phyloP scores from a whole-genome alignment of 2,888 invertebrate species.

The Nycteola revayana region DNA sequence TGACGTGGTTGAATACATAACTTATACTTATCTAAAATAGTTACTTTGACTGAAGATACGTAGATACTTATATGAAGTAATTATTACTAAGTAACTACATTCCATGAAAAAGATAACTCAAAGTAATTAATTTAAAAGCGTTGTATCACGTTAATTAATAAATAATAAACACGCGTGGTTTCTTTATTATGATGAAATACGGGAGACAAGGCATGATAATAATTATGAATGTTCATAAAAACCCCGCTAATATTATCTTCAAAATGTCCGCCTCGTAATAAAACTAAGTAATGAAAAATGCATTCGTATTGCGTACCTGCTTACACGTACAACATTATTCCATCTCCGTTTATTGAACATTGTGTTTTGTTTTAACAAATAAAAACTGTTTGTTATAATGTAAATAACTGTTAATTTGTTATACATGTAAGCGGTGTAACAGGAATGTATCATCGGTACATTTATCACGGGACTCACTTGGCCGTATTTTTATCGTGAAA shows the following conservation, averaged over 20 bases:
- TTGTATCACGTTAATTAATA: not conserved
- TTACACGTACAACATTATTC: no score
- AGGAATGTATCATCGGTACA: conserved; percentile 29
- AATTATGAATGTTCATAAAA: no score
- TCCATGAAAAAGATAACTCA: not conserved
- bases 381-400: no score
- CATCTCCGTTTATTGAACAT: no score
- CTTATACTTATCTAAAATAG: no score
- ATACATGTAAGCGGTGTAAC: conserved; percentile 18
- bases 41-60: no score
- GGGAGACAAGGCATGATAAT: no score
- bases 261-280: conserved; percentile 23
- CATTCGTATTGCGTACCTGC: no score
- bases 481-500: conserved; percentile 43
- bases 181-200: not conserved
- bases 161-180: not conserved
- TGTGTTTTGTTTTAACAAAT: no score
- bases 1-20: no score
- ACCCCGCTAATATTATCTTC: no score
- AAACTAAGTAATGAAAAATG: conserved; percentile 24
- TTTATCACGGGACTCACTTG: conserved; percentile 28
- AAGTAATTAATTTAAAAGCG: not conserved
- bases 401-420: conserved; percentile 21
- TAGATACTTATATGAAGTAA: no score
- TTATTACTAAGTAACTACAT: not conserved